These are phyloP conservation scores for Ceratitis capitata DNA, from an alignment of 1,140 invertebrate genomes.

Conservation along the genomic window DNA sequence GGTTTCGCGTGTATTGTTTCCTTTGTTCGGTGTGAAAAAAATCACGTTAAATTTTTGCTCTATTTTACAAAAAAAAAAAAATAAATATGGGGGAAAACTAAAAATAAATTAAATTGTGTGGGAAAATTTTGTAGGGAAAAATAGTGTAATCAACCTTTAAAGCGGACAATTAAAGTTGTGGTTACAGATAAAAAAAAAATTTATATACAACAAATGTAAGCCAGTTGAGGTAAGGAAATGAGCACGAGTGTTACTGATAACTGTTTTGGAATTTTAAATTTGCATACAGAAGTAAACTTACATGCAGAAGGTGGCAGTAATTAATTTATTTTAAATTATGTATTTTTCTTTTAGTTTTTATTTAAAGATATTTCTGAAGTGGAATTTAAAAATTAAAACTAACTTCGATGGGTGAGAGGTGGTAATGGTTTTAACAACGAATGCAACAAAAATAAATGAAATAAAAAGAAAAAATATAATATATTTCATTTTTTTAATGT, in stretches of 20 bases:
- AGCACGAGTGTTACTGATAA: not conserved
- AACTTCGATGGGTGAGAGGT: too few relatives aligned
- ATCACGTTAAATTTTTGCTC: not conserved
- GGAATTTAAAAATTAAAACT: too few relatives aligned
- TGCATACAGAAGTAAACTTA: too few relatives aligned
- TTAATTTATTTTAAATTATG: too few relatives aligned
- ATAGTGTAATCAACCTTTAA: conserved; percentile 14
- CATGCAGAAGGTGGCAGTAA: too few relatives aligned
- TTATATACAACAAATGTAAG: not conserved
- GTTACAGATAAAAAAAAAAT: not conserved
- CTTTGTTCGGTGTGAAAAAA: not conserved
- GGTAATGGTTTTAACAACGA: too few relatives aligned
- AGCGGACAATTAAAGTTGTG: not conserved
- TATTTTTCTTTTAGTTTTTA: too few relatives aligned
- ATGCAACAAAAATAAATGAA: not conserved
- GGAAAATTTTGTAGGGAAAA: not conserved
- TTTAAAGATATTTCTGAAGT: too few relatives aligned
- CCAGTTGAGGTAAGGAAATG: not conserved
- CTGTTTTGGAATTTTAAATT: not conserved
- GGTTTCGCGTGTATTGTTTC: not conserved
- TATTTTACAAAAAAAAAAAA: not conserved
- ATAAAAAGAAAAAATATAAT: not conserved
- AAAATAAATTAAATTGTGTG: conserved; percentile 23
- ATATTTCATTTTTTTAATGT: too few relatives aligned
- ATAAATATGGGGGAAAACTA: not conserved